Evolutionary conservation across 2,113 vertebrate species (phyloP).

Genomic region (Phaethornis superciliosus): DNA sequence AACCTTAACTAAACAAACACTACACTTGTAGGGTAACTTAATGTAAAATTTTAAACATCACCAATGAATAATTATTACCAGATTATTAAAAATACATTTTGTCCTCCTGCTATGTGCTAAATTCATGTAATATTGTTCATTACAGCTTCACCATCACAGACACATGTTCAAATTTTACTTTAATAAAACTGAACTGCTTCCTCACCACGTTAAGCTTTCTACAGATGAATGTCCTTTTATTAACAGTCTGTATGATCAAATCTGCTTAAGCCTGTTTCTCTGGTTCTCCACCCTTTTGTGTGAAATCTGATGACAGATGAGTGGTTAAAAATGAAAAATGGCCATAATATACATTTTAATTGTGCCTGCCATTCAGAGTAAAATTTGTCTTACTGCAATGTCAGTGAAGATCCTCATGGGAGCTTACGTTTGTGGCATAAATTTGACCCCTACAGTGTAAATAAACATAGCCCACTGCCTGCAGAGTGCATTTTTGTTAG

Average conservation of each 20-base stretch:
- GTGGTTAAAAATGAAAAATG: neutral
- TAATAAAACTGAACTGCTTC: neutral
- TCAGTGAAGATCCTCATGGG: neutral
- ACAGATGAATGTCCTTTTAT: neutral
- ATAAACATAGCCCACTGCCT: neutral
- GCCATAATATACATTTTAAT: neutral
- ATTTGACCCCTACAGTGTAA: neutral
- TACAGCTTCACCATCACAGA: neutral
- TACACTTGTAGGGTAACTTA: neutral
- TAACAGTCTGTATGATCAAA: neutral
- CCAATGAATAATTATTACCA: neutral
- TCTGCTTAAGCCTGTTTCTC: neutral
- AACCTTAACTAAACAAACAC: neutral
- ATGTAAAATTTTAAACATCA: neutral
- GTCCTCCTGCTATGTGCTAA: neutral
- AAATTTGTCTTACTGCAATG: neutral
- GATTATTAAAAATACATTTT: neutral
- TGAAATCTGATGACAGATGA: neutral
- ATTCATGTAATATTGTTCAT: neutral
- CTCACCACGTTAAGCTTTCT: neutral
- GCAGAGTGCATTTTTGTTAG: neutral
- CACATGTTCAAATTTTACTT: neutral
- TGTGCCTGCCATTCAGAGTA: neutral
- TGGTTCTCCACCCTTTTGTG: neutral
- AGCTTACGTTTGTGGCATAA: neutral